Evolutionary conservation across 2,797 vertebrate species (phyloP).

Genomic region (Odontamblyopus rebecca): DNA sequence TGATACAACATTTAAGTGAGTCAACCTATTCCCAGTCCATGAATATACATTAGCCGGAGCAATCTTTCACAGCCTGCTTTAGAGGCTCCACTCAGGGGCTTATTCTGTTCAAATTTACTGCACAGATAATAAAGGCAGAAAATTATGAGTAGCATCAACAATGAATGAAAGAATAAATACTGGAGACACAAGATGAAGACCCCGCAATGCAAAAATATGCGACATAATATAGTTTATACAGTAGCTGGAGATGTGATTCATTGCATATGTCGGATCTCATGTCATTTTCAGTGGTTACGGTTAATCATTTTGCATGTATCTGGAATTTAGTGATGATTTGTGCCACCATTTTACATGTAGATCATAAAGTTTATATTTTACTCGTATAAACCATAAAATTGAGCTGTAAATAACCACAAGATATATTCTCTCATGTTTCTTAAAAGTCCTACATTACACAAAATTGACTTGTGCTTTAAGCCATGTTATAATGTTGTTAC

Average conservation of each 20-base stretch:
- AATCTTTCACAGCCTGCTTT: constrained; percentile 32
- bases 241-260: background rate
- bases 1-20: constrained; percentile 49
- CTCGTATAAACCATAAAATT: background rate
- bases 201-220: background rate
- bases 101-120: constrained; percentile 36
- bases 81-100: constrained; percentile 16
- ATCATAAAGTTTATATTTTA: background rate
- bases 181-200: background rate
- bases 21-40: constrained; percentile 61
- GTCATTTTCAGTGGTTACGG: background rate
- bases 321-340: background rate
- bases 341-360: background rate
- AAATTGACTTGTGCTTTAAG: no score
- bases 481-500: no score
- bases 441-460: no score
- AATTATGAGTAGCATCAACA: constrained; percentile 1
- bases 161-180: constrained; percentile 1
- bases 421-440: background rate
- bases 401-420: background rate
- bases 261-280: background rate
- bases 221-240: background rate
- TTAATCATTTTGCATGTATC: background rate
- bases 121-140: constrained; percentile 18
- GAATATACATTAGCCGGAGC: constrained; percentile 56